Percentiles rank a stretch among this genome's conserved stretches.
phyloP scores from a whole-genome alignment of 37 sponge, comb jelly and placozoan genomes.

The Spongilla lacustris region DNA sequence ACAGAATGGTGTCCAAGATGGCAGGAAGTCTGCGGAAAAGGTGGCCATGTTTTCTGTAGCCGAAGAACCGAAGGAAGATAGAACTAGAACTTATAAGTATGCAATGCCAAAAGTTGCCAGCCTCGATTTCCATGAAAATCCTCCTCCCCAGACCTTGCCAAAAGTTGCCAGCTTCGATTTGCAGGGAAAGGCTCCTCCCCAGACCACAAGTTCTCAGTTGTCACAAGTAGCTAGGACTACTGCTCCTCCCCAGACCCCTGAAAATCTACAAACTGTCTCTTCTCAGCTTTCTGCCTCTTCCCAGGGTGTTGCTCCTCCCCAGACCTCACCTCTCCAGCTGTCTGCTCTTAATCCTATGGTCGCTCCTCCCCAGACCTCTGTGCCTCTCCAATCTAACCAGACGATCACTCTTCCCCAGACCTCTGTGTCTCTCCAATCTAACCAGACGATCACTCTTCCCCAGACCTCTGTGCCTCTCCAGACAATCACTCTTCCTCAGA shows the following conservation, averaged over 20 bases:
- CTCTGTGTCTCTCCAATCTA: neutral
- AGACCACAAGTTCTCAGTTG: too few species aligned
- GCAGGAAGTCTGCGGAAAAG: neutral
- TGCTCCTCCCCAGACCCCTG: neutral
- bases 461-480: neutral
- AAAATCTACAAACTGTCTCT: neutral
- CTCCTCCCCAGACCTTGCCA: neutral
- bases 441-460: neutral
- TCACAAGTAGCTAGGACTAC: neutral
- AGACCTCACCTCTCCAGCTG: neutral
- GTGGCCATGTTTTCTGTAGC: neutral
- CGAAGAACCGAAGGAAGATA: slow-evolving; percentile 6
- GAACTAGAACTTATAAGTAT: neutral
- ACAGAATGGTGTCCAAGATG: neutral
- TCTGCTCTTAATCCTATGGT: neutral
- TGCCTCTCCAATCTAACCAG: neutral
- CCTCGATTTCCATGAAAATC: too few species aligned
- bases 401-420: neutral
- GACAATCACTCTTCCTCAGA: neutral
- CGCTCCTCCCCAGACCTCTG: neutral
- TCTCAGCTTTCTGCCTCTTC: neutral
- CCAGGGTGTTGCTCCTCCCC: neutral
- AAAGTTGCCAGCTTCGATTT: neutral
- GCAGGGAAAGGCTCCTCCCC: too few species aligned
- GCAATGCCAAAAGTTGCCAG: slow-evolving; percentile 12